Base-by-base conservation (phyloP, 2,797 vertebrate genomes). In the Etheostoma nigrum region DNA sequence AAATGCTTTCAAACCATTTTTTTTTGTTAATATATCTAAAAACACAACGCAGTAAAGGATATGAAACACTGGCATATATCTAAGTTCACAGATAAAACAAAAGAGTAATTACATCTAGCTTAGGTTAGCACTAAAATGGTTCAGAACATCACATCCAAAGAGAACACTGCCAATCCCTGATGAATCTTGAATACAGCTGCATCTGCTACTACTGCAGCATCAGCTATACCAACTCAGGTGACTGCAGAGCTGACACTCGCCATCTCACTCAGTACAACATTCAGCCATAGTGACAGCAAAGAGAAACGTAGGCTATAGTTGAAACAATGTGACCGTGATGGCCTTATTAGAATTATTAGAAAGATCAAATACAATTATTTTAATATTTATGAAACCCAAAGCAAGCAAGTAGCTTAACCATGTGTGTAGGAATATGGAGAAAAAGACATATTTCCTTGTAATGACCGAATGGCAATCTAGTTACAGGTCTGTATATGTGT, bases 111-210 rank as follows among this genome's bases (percentile, higher is more conserved):
- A 44, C 73, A 75, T 21, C 71, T 40, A 63, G 81, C 86, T 89
- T 83, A 86, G 82, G 58, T 74, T 54, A 47, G 79, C 84, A 82
- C n/a, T 59, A 80, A 84, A 81, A 84, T 60, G 52, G 12, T 47
- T 73, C 61, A 74, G 47, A 81, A 72, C 52, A 40, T 11, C 36
- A 67, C 70, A 82, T 61, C 33, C 54, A 59, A 76, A 62, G 58
- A 80, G 27, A 77, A 64, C 67, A 27, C 66, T 72, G 78, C 44
- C 62, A 42, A 72, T 87, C 88, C 87, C 86, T 54, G 78, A 85
- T 88, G 89, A 69, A 67, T 66, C 75, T 68, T 67, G 84, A 87
- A 59, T 87, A 64, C 88, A 91, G 87, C 88, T 89, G 85, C 25
- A 87, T 85, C 19, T 83, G 53, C 59, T 21, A 40, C 72, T 83